Conservation (phyloP, 2,113 vertebrate genomes). For the Psittacara wagleri region DNA sequence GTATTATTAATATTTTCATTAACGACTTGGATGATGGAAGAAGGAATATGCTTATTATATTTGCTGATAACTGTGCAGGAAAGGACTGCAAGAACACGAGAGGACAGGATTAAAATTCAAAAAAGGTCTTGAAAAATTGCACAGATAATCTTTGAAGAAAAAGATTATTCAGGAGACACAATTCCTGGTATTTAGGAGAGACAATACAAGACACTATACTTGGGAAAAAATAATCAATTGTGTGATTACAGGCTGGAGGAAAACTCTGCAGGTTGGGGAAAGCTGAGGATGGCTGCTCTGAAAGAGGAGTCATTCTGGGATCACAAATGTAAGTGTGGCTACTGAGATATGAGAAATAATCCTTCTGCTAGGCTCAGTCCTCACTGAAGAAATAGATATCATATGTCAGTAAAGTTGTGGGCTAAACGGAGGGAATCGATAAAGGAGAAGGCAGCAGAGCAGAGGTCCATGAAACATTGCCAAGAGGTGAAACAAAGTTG, state of each 20-base stretch:
- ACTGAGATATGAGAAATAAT: accelerated
- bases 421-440: accelerated
- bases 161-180: background rate
- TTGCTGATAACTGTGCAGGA: background rate
- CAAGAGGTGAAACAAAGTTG: background rate
- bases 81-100: background rate
- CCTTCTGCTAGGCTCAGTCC: background rate
- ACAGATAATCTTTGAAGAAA: background rate
- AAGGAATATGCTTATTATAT: background rate
- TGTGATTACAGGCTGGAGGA: background rate
- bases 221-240: background rate
- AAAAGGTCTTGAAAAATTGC: background rate
- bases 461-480: background rate
- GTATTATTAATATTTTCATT: background rate
- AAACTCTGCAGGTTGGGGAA: background rate
- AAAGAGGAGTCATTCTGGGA: background rate
- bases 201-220: background rate
- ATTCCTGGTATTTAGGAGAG: background rate
- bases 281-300: background rate
- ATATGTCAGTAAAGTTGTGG: accelerated
- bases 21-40: background rate
- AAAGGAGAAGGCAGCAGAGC: background rate
- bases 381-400: accelerated
- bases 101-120: background rate
- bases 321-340: background rate